A percentile compares a stretch with the other conserved stretches of the same genome.
Conservation (phyloP, 2,797 vertebrate genomes). For the Coluber constrictor region DNA sequence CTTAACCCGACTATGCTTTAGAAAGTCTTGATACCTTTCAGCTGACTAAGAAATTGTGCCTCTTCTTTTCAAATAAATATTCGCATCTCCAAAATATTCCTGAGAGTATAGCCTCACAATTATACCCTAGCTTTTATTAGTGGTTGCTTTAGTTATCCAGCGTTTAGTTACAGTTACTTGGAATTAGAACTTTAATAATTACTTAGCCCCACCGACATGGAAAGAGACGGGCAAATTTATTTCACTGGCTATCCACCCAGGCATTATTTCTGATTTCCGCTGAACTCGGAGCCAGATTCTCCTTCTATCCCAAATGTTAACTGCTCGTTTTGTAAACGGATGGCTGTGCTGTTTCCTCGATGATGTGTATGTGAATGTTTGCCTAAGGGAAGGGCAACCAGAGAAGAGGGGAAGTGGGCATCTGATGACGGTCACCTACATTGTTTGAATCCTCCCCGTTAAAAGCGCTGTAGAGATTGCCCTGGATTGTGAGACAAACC, state of each 20-base stretch:
- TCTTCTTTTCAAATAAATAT: background rate
- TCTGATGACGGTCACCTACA: slow-evolving; percentile 2
- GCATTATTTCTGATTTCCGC: background rate
- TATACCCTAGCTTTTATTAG: background rate
- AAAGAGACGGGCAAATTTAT: background rate
- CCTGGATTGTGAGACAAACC: background rate
- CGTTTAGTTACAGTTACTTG: background rate
- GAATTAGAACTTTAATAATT: background rate
- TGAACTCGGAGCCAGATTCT: background rate
- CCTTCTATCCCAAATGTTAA: background rate
- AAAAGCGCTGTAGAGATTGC: slow-evolving; percentile 49
- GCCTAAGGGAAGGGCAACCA: background rate
- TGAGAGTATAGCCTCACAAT: background rate
- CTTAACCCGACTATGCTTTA: background rate
- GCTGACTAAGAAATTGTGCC: background rate
- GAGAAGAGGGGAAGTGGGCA: background rate
- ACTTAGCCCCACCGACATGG: background rate
- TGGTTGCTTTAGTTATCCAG: background rate
- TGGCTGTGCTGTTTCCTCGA: background rate
- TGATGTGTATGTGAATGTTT: too few species aligned
- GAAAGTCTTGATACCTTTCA: background rate
- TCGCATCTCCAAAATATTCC: background rate
- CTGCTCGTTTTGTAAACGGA: background rate
- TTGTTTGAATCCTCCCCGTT: slow-evolving; percentile 56
- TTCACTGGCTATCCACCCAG: background rate